These are phyloP conservation scores for Hippocampus barbouri DNA, from an alignment of 2,113 vertebrate genomes.

Conservation along the genomic window DNA sequence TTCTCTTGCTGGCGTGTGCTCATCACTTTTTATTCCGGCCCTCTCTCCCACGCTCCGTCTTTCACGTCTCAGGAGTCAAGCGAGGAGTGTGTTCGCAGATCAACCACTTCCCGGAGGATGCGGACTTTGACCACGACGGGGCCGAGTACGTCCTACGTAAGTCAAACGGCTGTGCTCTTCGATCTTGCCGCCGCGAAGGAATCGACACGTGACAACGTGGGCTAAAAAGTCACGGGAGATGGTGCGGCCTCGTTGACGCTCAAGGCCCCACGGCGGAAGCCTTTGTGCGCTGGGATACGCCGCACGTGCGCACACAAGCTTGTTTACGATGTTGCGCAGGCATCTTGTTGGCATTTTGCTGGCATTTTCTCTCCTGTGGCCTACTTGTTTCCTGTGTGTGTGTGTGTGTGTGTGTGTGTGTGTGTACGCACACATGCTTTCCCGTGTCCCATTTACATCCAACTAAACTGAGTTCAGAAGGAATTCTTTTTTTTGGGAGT, in stretches of 20 bases:
- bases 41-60: constrained; percentile 13
- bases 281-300: constrained; percentile 45
- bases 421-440: constrained; percentile 11
- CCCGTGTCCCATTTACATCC: not conserved
- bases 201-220: constrained; percentile 35
- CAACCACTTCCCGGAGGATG: constrained; percentile 92
- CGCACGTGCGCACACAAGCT: constrained; percentile 45
- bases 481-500: not conserved
- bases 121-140: constrained; percentile 91
- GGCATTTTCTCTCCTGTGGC: constrained; percentile 70
- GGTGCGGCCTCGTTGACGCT: constrained; percentile 46
- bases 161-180: constrained; percentile 22
- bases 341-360: constrained; percentile 74
- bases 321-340: constrained; percentile 61
- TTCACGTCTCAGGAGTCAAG: constrained; percentile 78
- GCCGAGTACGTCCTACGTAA: constrained; percentile 90
- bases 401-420: constrained; percentile 11
- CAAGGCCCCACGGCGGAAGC: constrained; percentile 51
- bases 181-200: not conserved
- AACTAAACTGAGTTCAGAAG: not conserved
- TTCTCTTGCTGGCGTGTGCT: not conserved
- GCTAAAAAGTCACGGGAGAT: constrained; percentile 29
- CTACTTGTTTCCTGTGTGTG: constrained; percentile 65
- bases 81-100: constrained; percentile 89
- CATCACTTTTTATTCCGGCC: not conserved